These are phyloP conservation scores for Egretta garzetta DNA, from an alignment of 2,113 vertebrate species.

Conservation along the genomic window DNA sequence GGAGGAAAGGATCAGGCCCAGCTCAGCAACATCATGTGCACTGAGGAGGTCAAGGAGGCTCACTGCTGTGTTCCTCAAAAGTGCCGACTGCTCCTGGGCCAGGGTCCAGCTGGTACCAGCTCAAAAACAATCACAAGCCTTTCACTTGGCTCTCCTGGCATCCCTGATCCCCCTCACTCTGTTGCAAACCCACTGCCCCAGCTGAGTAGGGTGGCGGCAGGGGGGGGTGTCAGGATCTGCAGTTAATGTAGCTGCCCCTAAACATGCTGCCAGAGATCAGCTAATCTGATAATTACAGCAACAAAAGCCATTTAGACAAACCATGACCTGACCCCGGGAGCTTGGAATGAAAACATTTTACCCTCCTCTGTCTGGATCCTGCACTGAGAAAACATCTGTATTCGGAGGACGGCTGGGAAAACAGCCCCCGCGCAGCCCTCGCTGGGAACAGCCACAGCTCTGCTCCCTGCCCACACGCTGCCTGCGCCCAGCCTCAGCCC, in stretches of 20 bases:
- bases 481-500: background rate
- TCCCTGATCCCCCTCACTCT: background rate
- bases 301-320: slow-evolving; percentile 76
- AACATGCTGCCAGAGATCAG: slow-evolving; percentile 62
- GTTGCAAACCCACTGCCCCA: background rate
- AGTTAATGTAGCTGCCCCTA: slow-evolving; percentile 56
- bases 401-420: slow-evolving; percentile 39
- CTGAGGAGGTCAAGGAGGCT: background rate
- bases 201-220: background rate
- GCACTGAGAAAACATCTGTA: slow-evolving; percentile 60
- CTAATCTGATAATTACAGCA: slow-evolving; percentile 77
- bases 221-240: background rate
- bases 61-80: background rate
- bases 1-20: background rate
- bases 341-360: slow-evolving; percentile 77
- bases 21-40: background rate
- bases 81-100: background rate
- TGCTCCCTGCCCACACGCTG: background rate
- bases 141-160: background rate
- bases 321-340: slow-evolving; percentile 71
- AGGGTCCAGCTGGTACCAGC: background rate
- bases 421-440: background rate
- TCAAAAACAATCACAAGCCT: background rate
- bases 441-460: background rate
- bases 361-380: slow-evolving; percentile 62